Evolutionary conservation across 2,888 invertebrate genomes (phyloP), one percentile per base, ranked within the genome.

Genomic region (Myathropa florea): DNA sequence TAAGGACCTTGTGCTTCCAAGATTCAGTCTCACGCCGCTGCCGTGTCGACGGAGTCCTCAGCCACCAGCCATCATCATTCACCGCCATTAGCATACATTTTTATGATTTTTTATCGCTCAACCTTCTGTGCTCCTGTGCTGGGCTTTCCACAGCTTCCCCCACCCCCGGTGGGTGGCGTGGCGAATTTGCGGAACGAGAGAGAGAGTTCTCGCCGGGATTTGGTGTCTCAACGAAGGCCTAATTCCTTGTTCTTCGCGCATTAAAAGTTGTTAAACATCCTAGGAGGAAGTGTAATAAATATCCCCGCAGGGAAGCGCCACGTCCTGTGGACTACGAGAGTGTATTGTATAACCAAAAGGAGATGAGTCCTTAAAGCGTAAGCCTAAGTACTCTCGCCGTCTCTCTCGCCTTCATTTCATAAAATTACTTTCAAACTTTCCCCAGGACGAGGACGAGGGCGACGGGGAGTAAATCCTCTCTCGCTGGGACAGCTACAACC

Each of bases 221-320:
- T 46, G n/a, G 23, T 55, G 36, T 39, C 46, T 12, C 26, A 64
- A 33, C 30, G 72, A 78, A 57, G 26, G 14, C 70, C 79, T 73
- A 83, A 73, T 73, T 64, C 59, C 64, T 65, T 79, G 79, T 79
- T 60, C 64, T 57, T 65, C 18, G 72, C 64, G 26, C 72, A 79
- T 72, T 79, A 67, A 63, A 83, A 79, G 46, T 61, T 76, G 80
- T 84, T 80, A 53, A 79, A 65, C 76, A 71, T 64, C 70, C 33
- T 65, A 60, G 63, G 65, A 70, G 60, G 75, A 71, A 75, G 64
- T 65, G 65, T 84, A 80, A 80, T 84, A 80, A 84, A 84, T 76
- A 76, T 57, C 80, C 23, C 75, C 36, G 23, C 59, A 76, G 64
- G 79, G 53, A 57, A 63, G 68, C n/a, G 55, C 55, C 55, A 12